Percentiles rank a stretch among this genome's conserved stretches.
phyloP scores from a whole-genome alignment of 2,113 vertebrate genomes.

The Nerophis lumbriciformis region DNA sequence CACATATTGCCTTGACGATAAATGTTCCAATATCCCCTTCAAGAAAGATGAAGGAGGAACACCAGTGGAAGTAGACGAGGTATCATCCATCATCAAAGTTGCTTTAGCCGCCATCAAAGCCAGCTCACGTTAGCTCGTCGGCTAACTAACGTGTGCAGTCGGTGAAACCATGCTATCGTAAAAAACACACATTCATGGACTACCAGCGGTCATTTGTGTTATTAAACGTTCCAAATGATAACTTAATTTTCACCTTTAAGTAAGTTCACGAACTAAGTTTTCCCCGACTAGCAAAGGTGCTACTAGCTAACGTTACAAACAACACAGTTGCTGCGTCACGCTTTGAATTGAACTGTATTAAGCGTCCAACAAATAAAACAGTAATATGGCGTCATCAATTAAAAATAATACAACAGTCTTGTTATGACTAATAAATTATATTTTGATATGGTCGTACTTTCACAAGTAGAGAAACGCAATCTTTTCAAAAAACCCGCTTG shows the following conservation, averaged over 20 bases:
- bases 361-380: neutral
- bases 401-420: too few species aligned
- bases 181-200: neutral
- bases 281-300: neutral
- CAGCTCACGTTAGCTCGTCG: constrained; percentile 34
- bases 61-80: neutral
- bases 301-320: constrained; percentile 13
- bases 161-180: neutral
- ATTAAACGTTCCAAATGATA: neutral
- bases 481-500: constrained; percentile 32
- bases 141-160: constrained; percentile 17
- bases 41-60: constrained; percentile 36
- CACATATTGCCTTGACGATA: constrained; percentile 32
- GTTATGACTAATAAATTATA: neutral
- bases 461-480: neutral
- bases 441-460: neutral
- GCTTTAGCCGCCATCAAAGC: neutral
- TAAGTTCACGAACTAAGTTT: neutral
- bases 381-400: neutral
- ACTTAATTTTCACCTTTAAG: neutral
- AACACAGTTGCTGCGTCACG: constrained; percentile 38
- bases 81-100: neutral
- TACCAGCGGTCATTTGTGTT: neutral
- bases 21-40: constrained; percentile 33
- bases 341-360: neutral